Evolutionary conservation across 2,113 vertebrate species (phyloP).

Genomic region (Gobiocypris rarus): DNA sequence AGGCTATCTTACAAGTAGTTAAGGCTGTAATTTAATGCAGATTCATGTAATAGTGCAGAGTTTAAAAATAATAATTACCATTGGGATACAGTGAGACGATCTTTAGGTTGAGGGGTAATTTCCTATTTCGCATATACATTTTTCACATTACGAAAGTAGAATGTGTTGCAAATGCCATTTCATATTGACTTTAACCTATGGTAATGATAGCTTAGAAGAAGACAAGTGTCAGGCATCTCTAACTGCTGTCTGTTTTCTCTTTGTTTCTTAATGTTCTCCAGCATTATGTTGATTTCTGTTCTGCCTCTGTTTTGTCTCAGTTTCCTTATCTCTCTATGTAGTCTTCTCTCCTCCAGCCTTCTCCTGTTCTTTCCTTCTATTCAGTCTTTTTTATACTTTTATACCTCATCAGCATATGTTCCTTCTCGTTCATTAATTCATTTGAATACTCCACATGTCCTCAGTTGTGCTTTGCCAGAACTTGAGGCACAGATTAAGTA

Average conservation of each 20-base stretch:
- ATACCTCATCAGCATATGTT: conserved; percentile 38
- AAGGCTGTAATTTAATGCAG: too few species aligned
- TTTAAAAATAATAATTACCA: too few species aligned
- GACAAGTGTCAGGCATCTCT: background rate
- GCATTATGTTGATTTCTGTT: conserved; percentile 96
- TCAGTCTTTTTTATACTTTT: background rate
- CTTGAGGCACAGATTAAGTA: background rate
- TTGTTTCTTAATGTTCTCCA: conserved; percentile 59
- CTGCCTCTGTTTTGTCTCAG: conserved; percentile 94
- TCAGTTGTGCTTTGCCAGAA: conserved; percentile 36
- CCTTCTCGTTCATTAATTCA: conserved; percentile 45
- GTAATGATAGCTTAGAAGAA: background rate
- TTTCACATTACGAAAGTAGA: background rate
- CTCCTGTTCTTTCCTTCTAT: conserved; percentile 37
- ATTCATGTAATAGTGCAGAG: too few species aligned
- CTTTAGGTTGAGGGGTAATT: too few species aligned
- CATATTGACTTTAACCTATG: background rate
- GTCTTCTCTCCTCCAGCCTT: conserved; percentile 65
- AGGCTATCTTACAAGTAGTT: too few species aligned
- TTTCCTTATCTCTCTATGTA: conserved; percentile 94
- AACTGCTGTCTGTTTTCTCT: conserved; percentile 50
- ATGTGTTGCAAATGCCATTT: background rate
- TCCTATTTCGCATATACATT: too few species aligned
- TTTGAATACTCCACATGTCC: conserved; percentile 63
- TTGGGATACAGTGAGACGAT: too few species aligned